These are phyloP conservation scores for Acronicta alni DNA, from an alignment of 2,888 invertebrate genomes.

Conservation along the genomic window DNA sequence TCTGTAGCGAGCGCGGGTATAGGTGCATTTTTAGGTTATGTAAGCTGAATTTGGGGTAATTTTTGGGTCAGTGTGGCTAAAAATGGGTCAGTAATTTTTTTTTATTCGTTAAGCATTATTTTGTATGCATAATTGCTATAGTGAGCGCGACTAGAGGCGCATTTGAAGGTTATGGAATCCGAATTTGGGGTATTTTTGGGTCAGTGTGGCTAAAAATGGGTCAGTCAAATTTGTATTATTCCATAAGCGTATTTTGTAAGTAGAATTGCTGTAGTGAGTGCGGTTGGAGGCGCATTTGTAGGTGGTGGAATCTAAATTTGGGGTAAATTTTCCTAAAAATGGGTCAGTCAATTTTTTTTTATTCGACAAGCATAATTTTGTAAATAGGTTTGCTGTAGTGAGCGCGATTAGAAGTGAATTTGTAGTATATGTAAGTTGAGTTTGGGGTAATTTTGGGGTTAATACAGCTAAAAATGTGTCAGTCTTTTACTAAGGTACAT, in stretches of 20 bases:
- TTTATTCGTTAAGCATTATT: no score
- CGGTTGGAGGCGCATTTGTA: neutral
- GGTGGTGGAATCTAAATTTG: neutral
- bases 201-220: no score
- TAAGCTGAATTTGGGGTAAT: neutral
- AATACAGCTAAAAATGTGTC: neutral
- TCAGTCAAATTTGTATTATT: no score
- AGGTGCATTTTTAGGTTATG: neutral
- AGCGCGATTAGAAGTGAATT: neutral
- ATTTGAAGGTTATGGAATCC: no score
- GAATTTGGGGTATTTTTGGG: no score
- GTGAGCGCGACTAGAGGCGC: no score
- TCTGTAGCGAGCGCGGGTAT: slow-evolving; percentile 10
- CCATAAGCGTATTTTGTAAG: no score
- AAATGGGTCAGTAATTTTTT: neutral
- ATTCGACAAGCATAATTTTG: no score
- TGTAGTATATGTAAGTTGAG: slow-evolving; percentile 1
- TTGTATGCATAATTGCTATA: no score
- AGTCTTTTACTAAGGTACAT: no score
- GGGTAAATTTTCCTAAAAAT: neutral
- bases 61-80: neutral
- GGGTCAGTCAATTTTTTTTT: no score
- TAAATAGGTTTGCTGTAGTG: slow-evolving; percentile 24
- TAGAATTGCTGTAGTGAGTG: no score
- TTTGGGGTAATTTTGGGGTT: neutral